Conservation (phyloP, 1,140 invertebrate species). For the Zaprionus taronus region DNA sequence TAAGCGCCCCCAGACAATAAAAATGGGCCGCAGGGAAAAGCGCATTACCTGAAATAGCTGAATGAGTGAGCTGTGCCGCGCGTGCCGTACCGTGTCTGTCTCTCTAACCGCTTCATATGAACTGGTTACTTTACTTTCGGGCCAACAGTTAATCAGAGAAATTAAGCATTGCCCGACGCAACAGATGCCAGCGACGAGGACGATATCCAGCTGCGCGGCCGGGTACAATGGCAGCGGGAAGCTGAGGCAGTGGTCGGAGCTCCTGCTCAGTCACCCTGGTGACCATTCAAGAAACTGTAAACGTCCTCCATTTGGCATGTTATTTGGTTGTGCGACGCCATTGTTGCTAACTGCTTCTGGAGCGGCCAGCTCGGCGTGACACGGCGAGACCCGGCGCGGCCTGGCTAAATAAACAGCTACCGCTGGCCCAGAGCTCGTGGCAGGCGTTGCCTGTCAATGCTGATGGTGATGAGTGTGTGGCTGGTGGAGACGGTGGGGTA, state of each 20-base stretch:
- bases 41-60: slow-evolving; percentile 16
- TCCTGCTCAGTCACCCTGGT: slow-evolving; percentile 31
- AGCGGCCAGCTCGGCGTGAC: slow-evolving; percentile 9
- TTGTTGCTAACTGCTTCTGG: slow-evolving; percentile 53
- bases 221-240: slow-evolving; percentile 50
- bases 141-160: slow-evolving; percentile 72
- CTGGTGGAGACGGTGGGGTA: neutral
- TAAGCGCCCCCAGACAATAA: slow-evolving; percentile 46
- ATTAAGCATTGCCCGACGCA: slow-evolving; percentile 55
- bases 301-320: slow-evolving; percentile 48
- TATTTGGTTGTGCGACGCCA: slow-evolving; percentile 34
- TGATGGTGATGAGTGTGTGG: slow-evolving; percentile 24
- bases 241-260: slow-evolving; percentile 4
- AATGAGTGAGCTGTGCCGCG: slow-evolving; percentile 29
- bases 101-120: slow-evolving; percentile 11
- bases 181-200: slow-evolving; percentile 40
- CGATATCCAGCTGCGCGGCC: slow-evolving; percentile 60
- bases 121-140: slow-evolving; percentile 20
- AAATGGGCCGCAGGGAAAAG: slow-evolving; percentile 4
- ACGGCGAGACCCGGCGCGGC: slow-evolving; percentile 9
- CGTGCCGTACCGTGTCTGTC: slow-evolving; percentile 28
- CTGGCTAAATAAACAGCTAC: slow-evolving; percentile 42
- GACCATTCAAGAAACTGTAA: slow-evolving; percentile 12
- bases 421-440: slow-evolving; percentile 27
- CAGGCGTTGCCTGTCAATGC: slow-evolving; percentile 35